A percentile compares a stretch with the other conserved stretches of the same genome.
Conservation (phyloP, 2,797 vertebrate genomes). For the Cossypha polioptera region DNA sequence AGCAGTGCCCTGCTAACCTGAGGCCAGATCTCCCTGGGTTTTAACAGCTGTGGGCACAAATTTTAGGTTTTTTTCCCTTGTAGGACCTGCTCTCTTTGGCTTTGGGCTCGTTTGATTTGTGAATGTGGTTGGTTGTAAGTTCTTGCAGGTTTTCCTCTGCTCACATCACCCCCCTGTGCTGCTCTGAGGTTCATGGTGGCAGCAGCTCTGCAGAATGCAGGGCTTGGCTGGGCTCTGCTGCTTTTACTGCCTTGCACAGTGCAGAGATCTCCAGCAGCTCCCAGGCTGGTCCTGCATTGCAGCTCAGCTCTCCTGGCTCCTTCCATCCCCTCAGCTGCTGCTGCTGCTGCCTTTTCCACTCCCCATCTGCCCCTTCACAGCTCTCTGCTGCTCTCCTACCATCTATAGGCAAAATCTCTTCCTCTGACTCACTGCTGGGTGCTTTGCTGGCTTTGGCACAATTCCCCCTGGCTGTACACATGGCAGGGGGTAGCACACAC, state of each 20-base stretch:
- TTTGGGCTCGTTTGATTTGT: not conserved
- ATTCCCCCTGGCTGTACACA: not conserved
- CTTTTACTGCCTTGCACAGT: not conserved
- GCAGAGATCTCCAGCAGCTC: not conserved
- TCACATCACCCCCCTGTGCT: not conserved
- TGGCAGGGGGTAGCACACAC: not conserved
- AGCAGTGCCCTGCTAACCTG: accelerated
- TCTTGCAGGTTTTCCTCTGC: not conserved
- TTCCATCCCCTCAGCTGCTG: not conserved
- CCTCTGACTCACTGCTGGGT: not conserved
- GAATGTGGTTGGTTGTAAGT: not conserved
- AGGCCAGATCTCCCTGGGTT: not conserved
- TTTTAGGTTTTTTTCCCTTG: not conserved
- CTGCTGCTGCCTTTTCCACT: not conserved
- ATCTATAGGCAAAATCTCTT: slow-evolving; percentile 46
- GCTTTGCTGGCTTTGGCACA: not conserved
- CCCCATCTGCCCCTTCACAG: not conserved
- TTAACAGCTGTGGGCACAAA: not conserved
- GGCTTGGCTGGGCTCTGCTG: not conserved
- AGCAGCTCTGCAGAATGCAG: not conserved
- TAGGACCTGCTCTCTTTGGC: not conserved
- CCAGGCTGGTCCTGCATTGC: not conserved
- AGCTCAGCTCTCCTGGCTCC: not conserved
- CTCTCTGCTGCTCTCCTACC: not conserved
- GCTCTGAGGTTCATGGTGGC: not conserved